Conservation (phyloP, 2,113 vertebrate genomes). For the Glaucomys volans region DNA sequence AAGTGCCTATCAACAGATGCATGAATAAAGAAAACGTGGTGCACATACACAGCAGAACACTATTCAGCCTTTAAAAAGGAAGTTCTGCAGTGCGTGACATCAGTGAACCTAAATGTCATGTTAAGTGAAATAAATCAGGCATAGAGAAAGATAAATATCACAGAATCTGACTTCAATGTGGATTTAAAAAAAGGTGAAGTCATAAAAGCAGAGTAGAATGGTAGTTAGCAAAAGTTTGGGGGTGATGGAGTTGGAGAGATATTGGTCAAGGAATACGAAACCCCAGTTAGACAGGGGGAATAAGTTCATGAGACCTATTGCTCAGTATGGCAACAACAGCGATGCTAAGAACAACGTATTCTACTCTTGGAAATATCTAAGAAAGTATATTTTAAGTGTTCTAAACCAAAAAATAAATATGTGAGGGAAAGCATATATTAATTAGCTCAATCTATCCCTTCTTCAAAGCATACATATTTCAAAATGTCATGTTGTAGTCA, state of each 20-base stretch:
- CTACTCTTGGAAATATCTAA: neutral
- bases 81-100: neutral
- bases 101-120: neutral
- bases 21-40: neutral
- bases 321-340: too few relatives aligned
- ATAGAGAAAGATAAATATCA: neutral
- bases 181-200: neutral
- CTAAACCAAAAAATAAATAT: neutral
- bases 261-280: neutral
- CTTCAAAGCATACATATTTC: neutral
- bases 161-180: neutral
- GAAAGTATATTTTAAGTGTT: neutral
- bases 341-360: neutral
- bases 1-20: neutral
- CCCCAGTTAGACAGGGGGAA: neutral
- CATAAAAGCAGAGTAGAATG: neutral
- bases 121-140: neutral
- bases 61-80: neutral
- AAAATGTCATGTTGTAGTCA: neutral
- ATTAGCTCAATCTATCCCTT: neutral
- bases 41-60: neutral
- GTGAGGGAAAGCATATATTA: neutral
- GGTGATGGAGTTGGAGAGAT: too few relatives aligned
- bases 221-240: neutral
- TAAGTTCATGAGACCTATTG: neutral